phyloP scores from a whole-genome alignment of 2,113 vertebrate species.

The Psittacus erithacus region DNA sequence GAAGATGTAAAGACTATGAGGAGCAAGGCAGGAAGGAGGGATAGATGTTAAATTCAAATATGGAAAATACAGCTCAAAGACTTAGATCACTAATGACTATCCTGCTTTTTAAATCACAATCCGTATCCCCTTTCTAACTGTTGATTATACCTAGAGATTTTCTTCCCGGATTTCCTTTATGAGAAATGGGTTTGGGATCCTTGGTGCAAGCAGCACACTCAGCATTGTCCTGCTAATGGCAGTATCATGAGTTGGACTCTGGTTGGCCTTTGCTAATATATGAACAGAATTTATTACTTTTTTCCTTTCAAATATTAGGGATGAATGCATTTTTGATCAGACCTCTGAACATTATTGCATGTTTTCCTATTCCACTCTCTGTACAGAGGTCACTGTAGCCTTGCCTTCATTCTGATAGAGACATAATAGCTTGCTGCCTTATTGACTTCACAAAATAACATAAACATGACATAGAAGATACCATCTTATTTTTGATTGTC shows the following conservation, averaged over 20 bases:
- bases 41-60: neutral
- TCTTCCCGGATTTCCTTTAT: neutral
- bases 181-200: neutral
- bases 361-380: neutral
- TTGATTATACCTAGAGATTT: neutral
- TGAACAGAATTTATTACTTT: neutral
- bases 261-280: neutral
- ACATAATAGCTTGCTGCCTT: neutral
- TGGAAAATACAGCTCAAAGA: neutral
- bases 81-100: neutral
- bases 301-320: neutral
- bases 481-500: neutral
- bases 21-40: neutral
- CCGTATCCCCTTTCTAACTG: neutral
- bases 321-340: neutral
- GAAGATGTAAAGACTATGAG: neutral
- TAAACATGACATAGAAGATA: neutral
- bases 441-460: neutral
- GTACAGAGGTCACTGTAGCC: neutral
- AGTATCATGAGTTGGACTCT: neutral
- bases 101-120: neutral
- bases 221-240: neutral
- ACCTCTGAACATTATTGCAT: neutral
- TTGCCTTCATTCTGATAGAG: neutral
- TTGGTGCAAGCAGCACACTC: neutral